phyloP scores from a whole-genome alignment of 2,113 vertebrate species.

The Pedionomus torquatus region DNA sequence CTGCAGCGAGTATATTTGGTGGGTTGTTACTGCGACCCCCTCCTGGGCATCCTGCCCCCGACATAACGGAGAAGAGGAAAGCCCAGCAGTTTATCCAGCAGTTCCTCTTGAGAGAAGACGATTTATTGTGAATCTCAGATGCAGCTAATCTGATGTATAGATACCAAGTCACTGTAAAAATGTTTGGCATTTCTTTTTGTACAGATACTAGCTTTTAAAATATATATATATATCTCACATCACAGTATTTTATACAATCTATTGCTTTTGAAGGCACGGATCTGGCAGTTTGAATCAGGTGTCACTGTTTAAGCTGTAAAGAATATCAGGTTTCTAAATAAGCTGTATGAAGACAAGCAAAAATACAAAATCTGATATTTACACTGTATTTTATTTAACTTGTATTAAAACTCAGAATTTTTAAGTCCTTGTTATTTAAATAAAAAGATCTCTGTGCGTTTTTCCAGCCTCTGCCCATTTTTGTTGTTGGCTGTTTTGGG shows the following conservation, averaged over 20 bases:
- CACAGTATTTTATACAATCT: constrained; percentile 9
- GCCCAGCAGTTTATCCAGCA: constrained; percentile 90
- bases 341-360: neutral
- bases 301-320: neutral
- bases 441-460: neutral
- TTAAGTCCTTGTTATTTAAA: constrained; percentile 7
- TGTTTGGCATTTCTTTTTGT: neutral
- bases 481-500: neutral
- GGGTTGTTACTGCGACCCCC: constrained; percentile 85
- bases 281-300: neutral
- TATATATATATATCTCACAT: neutral
- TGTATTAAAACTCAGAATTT: neutral
- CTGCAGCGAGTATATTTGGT: constrained; percentile 88
- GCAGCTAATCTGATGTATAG: neutral
- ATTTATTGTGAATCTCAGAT: constrained; percentile 36
- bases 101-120: constrained; percentile 76
- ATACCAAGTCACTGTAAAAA: constrained; percentile 21
- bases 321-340: neutral
- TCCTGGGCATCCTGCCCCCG: constrained; percentile 64
- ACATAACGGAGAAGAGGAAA: constrained; percentile 84
- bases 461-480: neutral
- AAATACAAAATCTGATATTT: neutral
- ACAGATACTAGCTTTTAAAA: neutral
- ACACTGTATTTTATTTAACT: constrained; percentile 37
- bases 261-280: neutral